Percentiles rank a stretch among this genome's conserved stretches.
These are phyloP conservation scores for Nasonia longicornis DNA, from an alignment of 1,140 invertebrate species.

Conservation along the genomic window DNA sequence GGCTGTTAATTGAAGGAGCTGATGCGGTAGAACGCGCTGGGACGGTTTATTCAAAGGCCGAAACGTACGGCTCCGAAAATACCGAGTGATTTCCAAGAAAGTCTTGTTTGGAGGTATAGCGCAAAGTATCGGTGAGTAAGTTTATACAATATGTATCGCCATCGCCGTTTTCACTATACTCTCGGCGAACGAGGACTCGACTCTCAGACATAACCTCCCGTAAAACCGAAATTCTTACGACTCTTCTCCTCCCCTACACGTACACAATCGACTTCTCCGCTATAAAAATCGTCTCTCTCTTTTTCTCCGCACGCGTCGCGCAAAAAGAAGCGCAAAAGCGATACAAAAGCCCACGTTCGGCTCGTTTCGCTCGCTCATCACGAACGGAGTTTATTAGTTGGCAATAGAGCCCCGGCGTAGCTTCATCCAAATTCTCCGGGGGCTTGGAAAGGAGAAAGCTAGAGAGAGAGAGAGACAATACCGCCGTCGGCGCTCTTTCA, in stretches of 20 bases:
- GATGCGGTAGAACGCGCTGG: too few species aligned
- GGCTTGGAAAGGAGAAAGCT: neutral
- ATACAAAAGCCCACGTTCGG: slow-evolving; percentile 7
- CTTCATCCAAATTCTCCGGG: slow-evolving; percentile 10
- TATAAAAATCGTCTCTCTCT: neutral
- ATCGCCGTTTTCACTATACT: neutral
- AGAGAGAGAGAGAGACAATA: slow-evolving; percentile 41
- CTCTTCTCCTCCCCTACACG: neutral
- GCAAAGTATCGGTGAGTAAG: neutral
- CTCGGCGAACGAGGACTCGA: neutral
- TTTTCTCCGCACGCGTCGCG: slow-evolving; percentile 8
- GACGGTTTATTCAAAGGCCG: too few species aligned
- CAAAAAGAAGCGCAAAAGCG: slow-evolving; percentile 21
- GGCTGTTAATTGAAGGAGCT: too few species aligned
- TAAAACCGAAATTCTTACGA: neutral
- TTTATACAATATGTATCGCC: neutral
- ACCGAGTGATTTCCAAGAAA: too few species aligned
- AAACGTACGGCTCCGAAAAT: too few species aligned
- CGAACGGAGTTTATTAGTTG: slow-evolving; percentile 42
- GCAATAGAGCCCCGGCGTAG: slow-evolving; percentile 28
- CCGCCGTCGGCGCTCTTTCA: neutral
- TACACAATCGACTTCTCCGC: neutral
- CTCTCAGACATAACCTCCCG: neutral
- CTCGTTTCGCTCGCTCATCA: slow-evolving; percentile 37
- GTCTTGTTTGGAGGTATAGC: too few species aligned